Percentiles rank a stretch among this genome's conserved stretches.
phyloP scores from a whole-genome alignment of 2,888 invertebrate species.

The Leptopilina drosophilae region DNA sequence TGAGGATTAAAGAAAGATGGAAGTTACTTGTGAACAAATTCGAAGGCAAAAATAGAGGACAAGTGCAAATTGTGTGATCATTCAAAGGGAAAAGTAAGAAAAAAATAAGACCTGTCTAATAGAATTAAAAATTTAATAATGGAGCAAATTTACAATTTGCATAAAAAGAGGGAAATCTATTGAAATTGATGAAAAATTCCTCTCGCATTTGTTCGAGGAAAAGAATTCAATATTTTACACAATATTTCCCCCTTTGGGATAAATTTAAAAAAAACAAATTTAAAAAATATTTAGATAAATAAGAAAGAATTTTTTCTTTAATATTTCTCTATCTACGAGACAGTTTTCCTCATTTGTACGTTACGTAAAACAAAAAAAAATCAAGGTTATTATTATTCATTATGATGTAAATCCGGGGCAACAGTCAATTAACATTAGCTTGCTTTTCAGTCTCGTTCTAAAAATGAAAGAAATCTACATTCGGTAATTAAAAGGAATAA shows the following conservation, averaged over 20 bases:
- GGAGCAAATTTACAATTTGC: constrained; percentile 6
- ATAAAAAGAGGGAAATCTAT: background rate
- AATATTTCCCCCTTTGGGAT: background rate
- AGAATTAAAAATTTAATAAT: constrained; percentile 9
- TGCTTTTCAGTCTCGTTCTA: background rate
- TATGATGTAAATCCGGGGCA: constrained; percentile 13
- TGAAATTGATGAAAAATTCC: background rate
- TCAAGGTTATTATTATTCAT: constrained; percentile 33
- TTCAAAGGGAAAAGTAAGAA: constrained; percentile 21
- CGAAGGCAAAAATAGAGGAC: background rate
- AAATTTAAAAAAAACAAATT: background rate
- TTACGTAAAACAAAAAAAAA: constrained; percentile 35
- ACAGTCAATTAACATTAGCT: background rate
- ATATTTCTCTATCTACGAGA: background rate
- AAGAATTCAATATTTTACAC: no score
- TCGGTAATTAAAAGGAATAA: background rate
- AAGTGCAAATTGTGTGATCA: constrained; percentile 14
- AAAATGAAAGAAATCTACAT: background rate
- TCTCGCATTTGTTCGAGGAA: background rate
- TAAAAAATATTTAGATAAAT: background rate
- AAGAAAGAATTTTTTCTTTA: background rate
- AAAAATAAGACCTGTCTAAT: constrained; percentile 3
- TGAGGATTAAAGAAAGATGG: constrained; percentile 1
- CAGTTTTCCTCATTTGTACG: constrained; percentile 5
- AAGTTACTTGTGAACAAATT: constrained; percentile 11